phyloP scores from a whole-genome alignment of 2,888 invertebrate species.

The Linyphia triangularis region DNA sequence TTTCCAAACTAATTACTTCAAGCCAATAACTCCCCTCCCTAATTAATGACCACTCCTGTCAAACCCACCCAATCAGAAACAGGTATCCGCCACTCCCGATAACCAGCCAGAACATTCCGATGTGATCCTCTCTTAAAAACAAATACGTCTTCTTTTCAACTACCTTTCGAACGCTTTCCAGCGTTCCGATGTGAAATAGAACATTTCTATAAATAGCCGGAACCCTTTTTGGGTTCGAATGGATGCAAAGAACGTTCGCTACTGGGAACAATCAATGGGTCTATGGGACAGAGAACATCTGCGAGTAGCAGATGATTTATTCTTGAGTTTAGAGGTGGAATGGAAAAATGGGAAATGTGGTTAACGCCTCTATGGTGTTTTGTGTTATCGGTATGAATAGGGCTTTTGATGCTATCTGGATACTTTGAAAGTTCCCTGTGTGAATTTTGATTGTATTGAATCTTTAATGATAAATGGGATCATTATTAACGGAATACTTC shows the following conservation, averaged over 20 bases:
- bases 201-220: conserved; percentile 9
- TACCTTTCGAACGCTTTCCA: no score
- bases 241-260: background rate
- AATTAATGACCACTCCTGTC: background rate
- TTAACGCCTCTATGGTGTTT: background rate
- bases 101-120: background rate
- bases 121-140: no score
- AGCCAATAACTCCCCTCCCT: no score
- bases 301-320: background rate
- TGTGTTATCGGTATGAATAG: background rate
- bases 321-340: background rate
- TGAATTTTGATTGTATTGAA: background rate
- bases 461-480: background rate
- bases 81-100: background rate
- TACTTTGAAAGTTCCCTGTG: background rate
- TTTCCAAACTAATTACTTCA: no score
- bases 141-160: background rate
- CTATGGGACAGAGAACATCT: conserved; percentile 18
- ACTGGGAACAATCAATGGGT: conserved; percentile 18
- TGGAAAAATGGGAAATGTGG: background rate
- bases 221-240: background rate
- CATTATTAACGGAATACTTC: no score
- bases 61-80: background rate
- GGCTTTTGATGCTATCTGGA: background rate
- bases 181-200: background rate